Evolutionary conservation across 2,888 invertebrate species (phyloP), one percentile per base, ranked within the genome.

Genomic region (Tridacna crocea): DNA sequence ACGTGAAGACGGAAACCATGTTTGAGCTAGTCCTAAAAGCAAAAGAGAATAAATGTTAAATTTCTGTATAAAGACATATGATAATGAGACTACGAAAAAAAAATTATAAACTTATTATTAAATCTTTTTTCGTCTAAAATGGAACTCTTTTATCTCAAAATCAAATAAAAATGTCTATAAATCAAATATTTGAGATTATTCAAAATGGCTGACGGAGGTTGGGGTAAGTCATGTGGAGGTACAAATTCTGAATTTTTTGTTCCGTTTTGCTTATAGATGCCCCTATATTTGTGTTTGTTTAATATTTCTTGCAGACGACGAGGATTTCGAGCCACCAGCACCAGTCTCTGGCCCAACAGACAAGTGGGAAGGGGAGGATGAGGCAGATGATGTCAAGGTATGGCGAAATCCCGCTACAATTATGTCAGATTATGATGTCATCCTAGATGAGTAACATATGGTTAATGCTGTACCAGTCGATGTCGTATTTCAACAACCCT

Each of bases 291-390:
- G 60, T 70, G 13, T 47, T 22, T 75, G 26, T 15, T 36, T 4
- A 65, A 55, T 74, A 11, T 79, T 74, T 51, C 26, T 88, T 91
- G 72, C 85, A 94, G 94, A 94, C 87, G 91, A 91, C 48, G 94
- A 93, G 55, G 92, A 93, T 83, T 94, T 93, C 85, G 93, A 93
- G 80, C 92, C 93, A 12, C 85, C 84, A 65, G 88, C 82, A 27
- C 68, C 88, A 19, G 80, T 61, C 15, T 79, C 77, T 6, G 77
- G 77, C 12, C 82, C 83, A 10, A 83, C 89, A 48, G 94, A 94
- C 84, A 93, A 92, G 85, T 94, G 94, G 94, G 93, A 92, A 83
- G 94, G 94, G 26, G 94, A 94, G 81, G 94, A 94, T 79, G 94
- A 93, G 74, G 75, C 61, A 79, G 94, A 94, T 12, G 93, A 94